Base-by-base conservation (phyloP, 2,113 vertebrate species). In the Antennarius striatus region DNA sequence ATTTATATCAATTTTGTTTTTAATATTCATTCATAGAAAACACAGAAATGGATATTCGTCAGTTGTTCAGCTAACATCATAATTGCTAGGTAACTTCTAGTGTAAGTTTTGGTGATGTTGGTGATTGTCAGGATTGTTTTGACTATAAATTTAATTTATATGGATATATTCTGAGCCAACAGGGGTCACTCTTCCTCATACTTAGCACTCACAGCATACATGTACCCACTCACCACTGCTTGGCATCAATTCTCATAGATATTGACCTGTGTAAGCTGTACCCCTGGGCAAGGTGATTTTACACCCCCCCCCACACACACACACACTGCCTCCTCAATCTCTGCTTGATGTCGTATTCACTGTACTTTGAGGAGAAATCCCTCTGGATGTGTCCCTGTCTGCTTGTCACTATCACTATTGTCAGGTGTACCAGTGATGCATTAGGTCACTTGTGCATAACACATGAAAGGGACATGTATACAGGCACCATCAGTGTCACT, bases 271-370 rank as follows among this genome's bases (percentile, higher is more conserved):
- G 73, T 45, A 66, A 56, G 74, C 67, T 16, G 22, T 90, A 87
- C 83, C 87, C 88, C 89, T 91, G 91, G 75, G 87, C 83, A 91
- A 91, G 90, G 90, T 89, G 89, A 91, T 90, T 88, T 89, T 75
- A 83, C 77, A 84, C 78, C 77, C 77, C 56, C 40, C 61, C 54
- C 52, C 47, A n/a, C 45, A n/a, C n/a, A n/a, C n/a, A n/a, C n/a
- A n/a, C n/a, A n/a, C 39, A 22, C 32, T 50, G 53, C 70, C 69
- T 73, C 72, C 76, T 60, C 50, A 51, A 59, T 69, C 56, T 68
- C 72, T 71, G 48, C 63, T 51, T 57, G 56, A 56, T 83, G 80
- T 83, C 68, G 28, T 68, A 79, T 73, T 73, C 70, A 30, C 46
- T 64, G 30, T 14, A 36, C 76, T 71, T 36, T 58, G 36, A 55